Percentiles rank a stretch among this genome's conserved stretches.
Conservation (phyloP, 2,797 vertebrate species). For the Antrozous pallidus region DNA sequence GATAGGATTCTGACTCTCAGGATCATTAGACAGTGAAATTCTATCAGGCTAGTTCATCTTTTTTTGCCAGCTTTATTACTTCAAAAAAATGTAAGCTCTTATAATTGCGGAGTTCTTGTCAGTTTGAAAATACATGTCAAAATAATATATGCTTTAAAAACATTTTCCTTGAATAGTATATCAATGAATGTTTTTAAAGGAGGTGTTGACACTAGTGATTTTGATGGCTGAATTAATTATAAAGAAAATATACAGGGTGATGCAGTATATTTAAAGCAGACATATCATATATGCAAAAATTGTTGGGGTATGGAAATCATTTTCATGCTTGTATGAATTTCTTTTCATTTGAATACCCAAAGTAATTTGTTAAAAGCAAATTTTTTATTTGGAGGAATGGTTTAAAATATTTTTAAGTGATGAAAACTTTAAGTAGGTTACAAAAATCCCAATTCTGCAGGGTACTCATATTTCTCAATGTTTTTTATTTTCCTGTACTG, state of each 20-base stretch:
- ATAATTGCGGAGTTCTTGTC: conserved; percentile 51
- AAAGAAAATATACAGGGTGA: conserved; percentile 43
- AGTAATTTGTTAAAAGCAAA: conserved; percentile 21
- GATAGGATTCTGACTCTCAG: not conserved
- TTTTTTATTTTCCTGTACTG: not conserved
- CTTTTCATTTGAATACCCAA: conserved; percentile 15
- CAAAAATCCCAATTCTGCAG: conserved; percentile 24
- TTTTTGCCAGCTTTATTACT: conserved; percentile 45
- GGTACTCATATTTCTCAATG: conserved; percentile 3
- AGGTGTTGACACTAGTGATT: conserved; percentile 53
- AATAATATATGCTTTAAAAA: conserved; percentile 61
- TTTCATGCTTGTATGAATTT: conserved; percentile 28
- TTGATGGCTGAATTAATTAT: conserved; percentile 63
- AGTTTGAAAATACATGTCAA: conserved; percentile 65
- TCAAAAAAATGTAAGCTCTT: conserved; percentile 39
- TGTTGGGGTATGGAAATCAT: conserved; percentile 26
- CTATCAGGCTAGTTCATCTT: conserved; percentile 43
- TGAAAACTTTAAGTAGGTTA: conserved; percentile 7
- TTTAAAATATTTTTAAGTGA: conserved; percentile 47
- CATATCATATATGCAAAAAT: conserved; percentile 33
- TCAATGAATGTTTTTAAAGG: conserved; percentile 58
- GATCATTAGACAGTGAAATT: conserved; percentile 34
- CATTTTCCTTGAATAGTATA: conserved; percentile 55
- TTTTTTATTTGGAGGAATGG: not conserved
- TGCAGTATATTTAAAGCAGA: conserved; percentile 23